Percentiles rank a stretch among this genome's conserved stretches.
phyloP scores from a whole-genome alignment of 2,113 vertebrate genomes.

The Scartelaos histophorus region DNA sequence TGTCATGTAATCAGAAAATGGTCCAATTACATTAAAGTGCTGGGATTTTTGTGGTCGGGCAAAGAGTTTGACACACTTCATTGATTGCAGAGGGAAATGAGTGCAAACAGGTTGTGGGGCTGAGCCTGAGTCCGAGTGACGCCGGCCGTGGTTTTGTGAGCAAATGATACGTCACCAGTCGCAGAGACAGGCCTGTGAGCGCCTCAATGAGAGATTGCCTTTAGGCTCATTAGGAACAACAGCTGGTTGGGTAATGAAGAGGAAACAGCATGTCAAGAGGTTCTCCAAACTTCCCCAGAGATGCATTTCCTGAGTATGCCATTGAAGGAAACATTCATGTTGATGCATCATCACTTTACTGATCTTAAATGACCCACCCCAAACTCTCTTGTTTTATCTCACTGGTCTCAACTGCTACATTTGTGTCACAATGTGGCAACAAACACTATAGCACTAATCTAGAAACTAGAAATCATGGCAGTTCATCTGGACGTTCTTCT shows the following conservation, averaged over 20 bases:
- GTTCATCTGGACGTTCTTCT: neutral
- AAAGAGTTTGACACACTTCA: constrained; percentile 8
- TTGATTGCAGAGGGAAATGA: constrained; percentile 7
- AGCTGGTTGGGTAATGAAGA: constrained; percentile 84
- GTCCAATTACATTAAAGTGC: neutral
- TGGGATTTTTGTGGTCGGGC: neutral
- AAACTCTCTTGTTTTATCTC: constrained; percentile 29
- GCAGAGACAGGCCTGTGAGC: constrained; percentile 60
- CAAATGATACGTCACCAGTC: constrained; percentile 65
- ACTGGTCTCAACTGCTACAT: constrained; percentile 1
- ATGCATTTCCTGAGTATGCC: constrained; percentile 63
- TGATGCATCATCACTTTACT: constrained; percentile 71
- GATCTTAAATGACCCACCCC: constrained; percentile 54
- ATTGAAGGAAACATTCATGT: constrained; percentile 69
- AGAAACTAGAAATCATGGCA: neutral
- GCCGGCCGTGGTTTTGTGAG: constrained; percentile 35
- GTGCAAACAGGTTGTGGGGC: constrained; percentile 24
- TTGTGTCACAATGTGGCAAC: constrained; percentile 7
- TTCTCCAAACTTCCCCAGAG: constrained; percentile 74
- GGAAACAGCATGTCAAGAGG: constrained; percentile 79
- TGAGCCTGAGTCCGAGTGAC: constrained; percentile 34
- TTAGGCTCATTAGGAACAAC: constrained; percentile 81
- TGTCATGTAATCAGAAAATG: constrained; percentile 3
- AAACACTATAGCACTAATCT: neutral
- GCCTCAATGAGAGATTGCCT: constrained; percentile 73